phyloP scores from a whole-genome alignment of 1,140 invertebrate genomes.

The Lithobius niger region DNA sequence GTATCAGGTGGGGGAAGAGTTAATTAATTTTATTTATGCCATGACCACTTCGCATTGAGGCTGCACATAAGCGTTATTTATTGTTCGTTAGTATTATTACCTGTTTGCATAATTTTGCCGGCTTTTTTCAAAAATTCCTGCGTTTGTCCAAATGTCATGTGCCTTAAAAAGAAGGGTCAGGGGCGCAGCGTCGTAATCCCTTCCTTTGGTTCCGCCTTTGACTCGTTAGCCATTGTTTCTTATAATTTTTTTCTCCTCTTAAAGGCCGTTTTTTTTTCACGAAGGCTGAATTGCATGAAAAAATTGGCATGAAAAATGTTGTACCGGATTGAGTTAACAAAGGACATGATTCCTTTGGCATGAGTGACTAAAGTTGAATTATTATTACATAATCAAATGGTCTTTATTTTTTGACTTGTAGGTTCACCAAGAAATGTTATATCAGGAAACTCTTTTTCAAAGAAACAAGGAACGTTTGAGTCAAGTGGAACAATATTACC shows the following conservation, averaged over 20 bases:
- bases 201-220: too few species aligned
- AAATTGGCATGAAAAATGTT: background rate
- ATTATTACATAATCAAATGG: background rate
- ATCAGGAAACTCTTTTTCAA: slow-evolving; percentile 26
- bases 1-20: slow-evolving; percentile 20
- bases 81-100: background rate
- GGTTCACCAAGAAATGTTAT: slow-evolving; percentile 28
- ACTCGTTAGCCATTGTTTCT: background rate
- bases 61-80: background rate
- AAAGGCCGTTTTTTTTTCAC: background rate
- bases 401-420: slow-evolving; percentile 13
- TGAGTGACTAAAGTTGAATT: background rate
- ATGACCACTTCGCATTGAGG: background rate
- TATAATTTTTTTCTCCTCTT: background rate
- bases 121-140: background rate
- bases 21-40: background rate
- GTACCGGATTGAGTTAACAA: background rate
- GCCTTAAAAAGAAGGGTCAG: too few species aligned
- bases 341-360: background rate
- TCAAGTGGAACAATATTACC: slow-evolving; percentile 30
- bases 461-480: slow-evolving; percentile 25
- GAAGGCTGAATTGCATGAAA: background rate
- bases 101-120: background rate
- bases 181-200: too few species aligned
- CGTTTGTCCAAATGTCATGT: background rate